A percentile compares a stretch with the other conserved stretches of the same genome.
phyloP scores from a whole-genome alignment of 2,888 invertebrate genomes.

The Acanthosoma haemorrhoidale region DNA sequence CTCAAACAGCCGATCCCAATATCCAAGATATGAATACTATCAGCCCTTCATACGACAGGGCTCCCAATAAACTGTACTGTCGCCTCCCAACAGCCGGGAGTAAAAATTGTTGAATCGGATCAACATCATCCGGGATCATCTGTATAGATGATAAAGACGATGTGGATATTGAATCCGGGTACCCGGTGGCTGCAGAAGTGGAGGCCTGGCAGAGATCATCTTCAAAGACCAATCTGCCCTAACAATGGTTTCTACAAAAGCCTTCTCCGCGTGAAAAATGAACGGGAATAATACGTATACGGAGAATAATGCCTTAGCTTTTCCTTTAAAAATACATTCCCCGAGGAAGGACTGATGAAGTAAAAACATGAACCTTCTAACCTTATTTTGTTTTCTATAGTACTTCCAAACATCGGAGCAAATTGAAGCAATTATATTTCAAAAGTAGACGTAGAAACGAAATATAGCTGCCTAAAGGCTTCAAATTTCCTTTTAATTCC shows the following conservation, averaged over 20 bases:
- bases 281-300: too few relatives aligned
- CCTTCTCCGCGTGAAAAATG: not conserved
- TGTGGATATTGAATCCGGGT: not conserved
- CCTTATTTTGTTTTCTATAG: too few relatives aligned
- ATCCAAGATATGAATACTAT: not conserved
- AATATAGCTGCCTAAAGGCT: too few relatives aligned
- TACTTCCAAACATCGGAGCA: too few relatives aligned
- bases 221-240: not conserved
- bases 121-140: not conserved
- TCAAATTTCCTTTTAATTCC: too few relatives aligned
- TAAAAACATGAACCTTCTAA: too few relatives aligned
- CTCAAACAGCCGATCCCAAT: not conserved
- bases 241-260: not conserved
- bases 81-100: not conserved
- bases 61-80: not conserved
- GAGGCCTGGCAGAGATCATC: not conserved
- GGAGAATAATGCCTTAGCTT: too few relatives aligned
- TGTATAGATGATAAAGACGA: not conserved
- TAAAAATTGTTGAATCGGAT: not conserved
- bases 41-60: not conserved
- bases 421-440: too few relatives aligned
- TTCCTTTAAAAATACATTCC: too few relatives aligned
- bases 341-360: too few relatives aligned
- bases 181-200: not conserved
- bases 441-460: too few relatives aligned